These are phyloP conservation scores for Cantharis rufa DNA, from an alignment of 2,888 invertebrate genomes.

Conservation along the genomic window DNA sequence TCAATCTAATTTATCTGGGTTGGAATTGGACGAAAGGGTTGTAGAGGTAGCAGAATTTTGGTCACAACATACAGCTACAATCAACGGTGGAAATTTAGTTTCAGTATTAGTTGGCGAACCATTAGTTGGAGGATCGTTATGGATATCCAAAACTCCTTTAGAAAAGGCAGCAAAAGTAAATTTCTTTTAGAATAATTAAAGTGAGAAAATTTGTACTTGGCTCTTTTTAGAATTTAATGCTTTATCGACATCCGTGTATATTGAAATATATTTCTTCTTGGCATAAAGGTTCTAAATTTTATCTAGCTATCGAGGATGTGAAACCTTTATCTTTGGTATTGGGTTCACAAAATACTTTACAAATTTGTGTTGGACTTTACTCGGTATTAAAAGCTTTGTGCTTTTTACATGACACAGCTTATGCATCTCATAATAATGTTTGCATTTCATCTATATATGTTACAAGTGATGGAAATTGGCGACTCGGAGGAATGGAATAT, in stretches of 20 bases:
- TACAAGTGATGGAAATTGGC: constrained; percentile 84
- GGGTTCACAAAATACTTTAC: constrained; percentile 69
- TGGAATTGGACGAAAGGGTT: constrained; percentile 76
- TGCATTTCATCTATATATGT: constrained; percentile 80
- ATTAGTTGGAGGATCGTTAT: constrained; percentile 66
- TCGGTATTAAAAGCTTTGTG: constrained; percentile 79
- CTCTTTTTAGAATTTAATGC: constrained; percentile 75
- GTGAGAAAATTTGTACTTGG: constrained; percentile 13
- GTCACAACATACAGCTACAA: constrained; percentile 69
- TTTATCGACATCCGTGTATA: constrained; percentile 86
- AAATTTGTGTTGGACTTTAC: constrained; percentile 83
- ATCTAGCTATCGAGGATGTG: constrained; percentile 82
- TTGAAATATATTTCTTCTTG: constrained; percentile 81
- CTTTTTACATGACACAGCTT: constrained; percentile 83
- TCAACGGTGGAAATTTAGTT: constrained; percentile 65
- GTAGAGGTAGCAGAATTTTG: constrained; percentile 80
- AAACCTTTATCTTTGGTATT: constrained; percentile 73
- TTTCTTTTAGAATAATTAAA: background rate
- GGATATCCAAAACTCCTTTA: constrained; percentile 69
- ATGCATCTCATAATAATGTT: constrained; percentile 82
- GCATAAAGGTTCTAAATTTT: constrained; percentile 74
- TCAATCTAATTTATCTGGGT: constrained; percentile 69
- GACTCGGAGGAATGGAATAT: constrained; percentile 83
- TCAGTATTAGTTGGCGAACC: constrained; percentile 78
- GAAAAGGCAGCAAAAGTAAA: constrained; percentile 77